A percentile compares a stretch with the other conserved stretches of the same genome.
Evolutionary conservation across 2,113 vertebrate species (phyloP).

Genomic region (Oryzias celebensis): DNA sequence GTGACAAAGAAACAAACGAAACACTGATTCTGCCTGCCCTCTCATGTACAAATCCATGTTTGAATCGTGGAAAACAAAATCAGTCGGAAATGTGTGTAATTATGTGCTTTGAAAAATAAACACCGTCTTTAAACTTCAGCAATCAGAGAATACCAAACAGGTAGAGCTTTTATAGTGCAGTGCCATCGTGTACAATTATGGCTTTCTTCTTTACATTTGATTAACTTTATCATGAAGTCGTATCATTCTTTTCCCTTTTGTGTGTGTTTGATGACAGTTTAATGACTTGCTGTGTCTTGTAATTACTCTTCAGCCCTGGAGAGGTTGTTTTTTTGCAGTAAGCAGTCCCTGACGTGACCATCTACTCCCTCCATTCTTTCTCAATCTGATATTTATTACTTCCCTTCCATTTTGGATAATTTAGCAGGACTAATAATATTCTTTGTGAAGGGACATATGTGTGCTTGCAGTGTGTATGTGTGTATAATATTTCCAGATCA

Average conservation of each 20-base stretch:
- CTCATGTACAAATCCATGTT: slow-evolving; percentile 41
- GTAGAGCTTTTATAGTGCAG: slow-evolving; percentile 14
- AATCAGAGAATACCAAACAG: slow-evolving; percentile 16
- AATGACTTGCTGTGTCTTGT: slow-evolving; percentile 55
- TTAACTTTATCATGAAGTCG: slow-evolving; percentile 56
- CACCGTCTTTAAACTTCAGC: slow-evolving; percentile 16
- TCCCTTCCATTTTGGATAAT: slow-evolving; percentile 87
- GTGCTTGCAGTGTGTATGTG: slow-evolving; percentile 14
- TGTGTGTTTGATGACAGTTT: slow-evolving; percentile 55
- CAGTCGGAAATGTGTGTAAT: slow-evolving; percentile 20
- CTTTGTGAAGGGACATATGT: slow-evolving; percentile 61
- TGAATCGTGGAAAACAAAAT: slow-evolving; percentile 21
- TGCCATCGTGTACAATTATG: slow-evolving; percentile 22
- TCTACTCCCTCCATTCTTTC: slow-evolving; percentile 55
- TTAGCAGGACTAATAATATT: slow-evolving; percentile 86
- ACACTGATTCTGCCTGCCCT: slow-evolving; percentile 45
- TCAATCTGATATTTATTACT: slow-evolving; percentile 86
- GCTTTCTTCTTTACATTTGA: slow-evolving; percentile 24
- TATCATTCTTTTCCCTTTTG: slow-evolving; percentile 16
- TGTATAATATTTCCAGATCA: slow-evolving; percentile 88
- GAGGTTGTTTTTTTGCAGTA: slow-evolving; percentile 75
- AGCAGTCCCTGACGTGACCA: slow-evolving; percentile 64
- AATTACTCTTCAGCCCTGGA: slow-evolving; percentile 67
- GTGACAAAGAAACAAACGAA: slow-evolving; percentile 47
- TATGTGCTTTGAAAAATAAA: slow-evolving; percentile 23